Evolutionary conservation across 2,888 invertebrate genomes (phyloP).

Genomic region (Eurytoma adleriae): DNA sequence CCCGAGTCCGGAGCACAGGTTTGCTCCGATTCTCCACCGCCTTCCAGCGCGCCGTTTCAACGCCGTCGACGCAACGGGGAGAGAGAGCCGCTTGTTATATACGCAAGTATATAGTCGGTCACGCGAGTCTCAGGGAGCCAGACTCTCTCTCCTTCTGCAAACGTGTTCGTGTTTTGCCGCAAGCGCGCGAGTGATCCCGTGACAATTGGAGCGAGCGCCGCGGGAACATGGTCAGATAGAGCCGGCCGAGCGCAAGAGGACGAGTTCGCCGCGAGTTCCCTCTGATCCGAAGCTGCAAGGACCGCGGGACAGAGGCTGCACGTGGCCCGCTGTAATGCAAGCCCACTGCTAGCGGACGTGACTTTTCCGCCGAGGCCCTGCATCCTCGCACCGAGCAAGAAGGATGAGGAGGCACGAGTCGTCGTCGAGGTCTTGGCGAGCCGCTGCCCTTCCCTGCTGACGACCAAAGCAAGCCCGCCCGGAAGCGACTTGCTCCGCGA

Average conservation of each 20-base stretch:
- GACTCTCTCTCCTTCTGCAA: background rate
- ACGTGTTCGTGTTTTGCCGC: background rate
- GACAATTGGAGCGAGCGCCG: background rate
- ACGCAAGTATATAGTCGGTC: no score
- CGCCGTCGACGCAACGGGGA: background rate
- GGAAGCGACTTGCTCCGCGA: background rate
- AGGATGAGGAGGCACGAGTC: slow-evolving; percentile 71
- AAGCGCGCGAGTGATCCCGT: slow-evolving; percentile 32
- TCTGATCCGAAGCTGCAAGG: background rate
- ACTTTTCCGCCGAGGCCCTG: slow-evolving; percentile 20
- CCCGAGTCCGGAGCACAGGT: background rate
- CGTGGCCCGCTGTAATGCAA: slow-evolving; percentile 58
- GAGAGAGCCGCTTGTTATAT: background rate
- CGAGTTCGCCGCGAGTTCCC: slow-evolving; percentile 54
- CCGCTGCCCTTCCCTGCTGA: slow-evolving; percentile 68
- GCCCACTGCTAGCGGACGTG: slow-evolving; percentile 56
- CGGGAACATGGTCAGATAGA: slow-evolving; percentile 1
- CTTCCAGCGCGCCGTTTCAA: background rate
- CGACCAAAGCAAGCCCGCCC: slow-evolving; percentile 59
- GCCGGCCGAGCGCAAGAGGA: slow-evolving; percentile 17
- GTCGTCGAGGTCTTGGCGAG: slow-evolving; percentile 56
- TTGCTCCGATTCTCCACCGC: slow-evolving; percentile 54
- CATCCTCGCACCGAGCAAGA: slow-evolving; percentile 44
- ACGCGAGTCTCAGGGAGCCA: no score
- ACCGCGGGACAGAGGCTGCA: background rate